phyloP scores from a whole-genome alignment of 2,113 vertebrate genomes.

The Ptilonorhynchus violaceus region DNA sequence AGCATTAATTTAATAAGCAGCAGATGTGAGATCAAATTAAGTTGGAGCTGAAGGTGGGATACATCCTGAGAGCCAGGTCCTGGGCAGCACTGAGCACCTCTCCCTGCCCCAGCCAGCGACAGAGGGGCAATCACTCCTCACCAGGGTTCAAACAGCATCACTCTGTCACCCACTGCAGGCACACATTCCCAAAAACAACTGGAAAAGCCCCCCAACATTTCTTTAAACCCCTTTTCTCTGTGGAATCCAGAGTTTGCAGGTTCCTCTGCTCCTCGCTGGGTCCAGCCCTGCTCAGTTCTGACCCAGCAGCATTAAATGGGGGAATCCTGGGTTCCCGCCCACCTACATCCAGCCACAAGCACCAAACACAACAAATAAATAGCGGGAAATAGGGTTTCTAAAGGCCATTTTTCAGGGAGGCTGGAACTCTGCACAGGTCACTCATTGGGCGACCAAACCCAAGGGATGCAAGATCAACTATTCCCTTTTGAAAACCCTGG shows the following conservation, averaged over 20 bases:
- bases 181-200: not conserved
- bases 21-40: not conserved
- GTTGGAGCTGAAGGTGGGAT: fast-evolving
- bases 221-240: not conserved
- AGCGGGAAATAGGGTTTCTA: not conserved
- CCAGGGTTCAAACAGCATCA: not conserved
- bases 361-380: not conserved
- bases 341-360: not conserved
- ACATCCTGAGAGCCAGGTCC: not conserved
- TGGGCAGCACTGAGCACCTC: not conserved
- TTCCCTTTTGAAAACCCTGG: not conserved
- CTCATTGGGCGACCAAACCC: not conserved
- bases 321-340: not conserved
- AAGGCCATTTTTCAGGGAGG: not conserved
- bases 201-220: not conserved
- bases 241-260: not conserved
- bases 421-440: not conserved
- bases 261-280: not conserved
- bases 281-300: not conserved
- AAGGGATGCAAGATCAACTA: not conserved
- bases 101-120: not conserved
- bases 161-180: not conserved
- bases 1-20: not conserved
- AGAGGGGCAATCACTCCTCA: not conserved
- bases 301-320: not conserved